Conservation (phyloP, 2,888 invertebrate genomes). For the Phytoseiulus persimilis region DNA sequence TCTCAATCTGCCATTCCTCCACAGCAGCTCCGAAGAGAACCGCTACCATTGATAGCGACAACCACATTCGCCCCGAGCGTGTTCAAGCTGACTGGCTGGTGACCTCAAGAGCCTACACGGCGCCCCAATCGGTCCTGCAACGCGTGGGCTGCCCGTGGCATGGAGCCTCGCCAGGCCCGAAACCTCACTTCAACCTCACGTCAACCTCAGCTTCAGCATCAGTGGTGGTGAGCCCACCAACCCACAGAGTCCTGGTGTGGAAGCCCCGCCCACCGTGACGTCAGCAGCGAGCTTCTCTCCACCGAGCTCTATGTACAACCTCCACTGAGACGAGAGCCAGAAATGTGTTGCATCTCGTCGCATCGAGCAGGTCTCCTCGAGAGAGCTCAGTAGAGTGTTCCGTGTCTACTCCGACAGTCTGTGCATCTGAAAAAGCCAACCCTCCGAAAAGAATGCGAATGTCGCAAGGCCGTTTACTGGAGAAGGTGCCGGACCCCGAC, state of each 20-base stretch:
- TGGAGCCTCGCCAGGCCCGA: not conserved
- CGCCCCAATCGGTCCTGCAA: not conserved
- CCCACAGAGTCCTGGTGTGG: constrained; percentile 31
- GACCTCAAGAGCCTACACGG: not conserved
- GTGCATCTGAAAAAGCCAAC: not conserved
- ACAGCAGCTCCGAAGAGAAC: not conserved
- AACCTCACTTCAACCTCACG: not conserved
- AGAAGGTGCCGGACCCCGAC: constrained; percentile 5
- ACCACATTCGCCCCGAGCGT: not conserved
- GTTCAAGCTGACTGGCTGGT: not conserved
- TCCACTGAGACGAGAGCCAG: not conserved
- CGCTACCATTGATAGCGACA: not conserved
- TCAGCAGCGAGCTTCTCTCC: not conserved
- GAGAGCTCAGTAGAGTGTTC: not conserved
- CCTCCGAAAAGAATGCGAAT: not conserved
- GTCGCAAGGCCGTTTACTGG: not conserved
- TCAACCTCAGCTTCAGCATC: not conserved
- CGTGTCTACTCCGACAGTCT: not conserved
- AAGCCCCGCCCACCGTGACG: not conserved
- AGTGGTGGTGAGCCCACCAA: constrained; percentile 18
- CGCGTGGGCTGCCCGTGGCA: not conserved
- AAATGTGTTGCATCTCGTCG: not conserved
- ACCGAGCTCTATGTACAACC: not conserved
- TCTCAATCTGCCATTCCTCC: too few relatives aligned
- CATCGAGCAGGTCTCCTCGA: not conserved